phyloP scores from a whole-genome alignment of 2,797 vertebrate species.

The Aldrovandia affinis region DNA sequence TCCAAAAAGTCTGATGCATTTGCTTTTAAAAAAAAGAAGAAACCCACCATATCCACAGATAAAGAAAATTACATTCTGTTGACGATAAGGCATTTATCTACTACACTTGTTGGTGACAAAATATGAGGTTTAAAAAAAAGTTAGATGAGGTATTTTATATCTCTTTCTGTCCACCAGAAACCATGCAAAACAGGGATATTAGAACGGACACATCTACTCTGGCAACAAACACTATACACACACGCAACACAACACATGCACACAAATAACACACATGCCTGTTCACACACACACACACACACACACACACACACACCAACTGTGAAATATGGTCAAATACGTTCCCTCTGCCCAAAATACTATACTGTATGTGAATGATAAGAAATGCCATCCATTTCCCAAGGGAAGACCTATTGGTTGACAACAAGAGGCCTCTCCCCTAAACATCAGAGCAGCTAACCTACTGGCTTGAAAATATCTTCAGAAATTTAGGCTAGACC shows the following conservation, averaged over 20 bases:
- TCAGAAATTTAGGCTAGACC: conserved; percentile 75
- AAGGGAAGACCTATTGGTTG: conserved; percentile 53
- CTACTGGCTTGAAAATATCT: conserved; percentile 80
- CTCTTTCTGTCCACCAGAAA: conserved; percentile 10
- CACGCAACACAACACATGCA: neutral
- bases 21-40: neutral
- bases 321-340: conserved; percentile 42
- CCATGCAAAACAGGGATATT: neutral
- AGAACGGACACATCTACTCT: too few species aligned
- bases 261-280: neutral
- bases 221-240: too few species aligned
- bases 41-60: conserved; percentile 49
- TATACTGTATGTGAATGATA: conserved; percentile 66
- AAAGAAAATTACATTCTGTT: conserved; percentile 73
- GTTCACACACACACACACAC: conserved; percentile 20
- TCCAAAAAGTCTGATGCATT: neutral
- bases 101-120: conserved; percentile 56
- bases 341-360: neutral
- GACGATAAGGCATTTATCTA: conserved; percentile 79
- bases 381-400: conserved; percentile 62
- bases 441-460: conserved; percentile 59
- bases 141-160: conserved; percentile 26
- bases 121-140: neutral
- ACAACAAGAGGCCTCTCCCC: conserved; percentile 46
- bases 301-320: conserved; percentile 43